A percentile compares a stretch with the other conserved stretches of the same genome.
Evolutionary conservation across 2,888 invertebrate genomes (phyloP).

Genomic region (Actias luna): DNA sequence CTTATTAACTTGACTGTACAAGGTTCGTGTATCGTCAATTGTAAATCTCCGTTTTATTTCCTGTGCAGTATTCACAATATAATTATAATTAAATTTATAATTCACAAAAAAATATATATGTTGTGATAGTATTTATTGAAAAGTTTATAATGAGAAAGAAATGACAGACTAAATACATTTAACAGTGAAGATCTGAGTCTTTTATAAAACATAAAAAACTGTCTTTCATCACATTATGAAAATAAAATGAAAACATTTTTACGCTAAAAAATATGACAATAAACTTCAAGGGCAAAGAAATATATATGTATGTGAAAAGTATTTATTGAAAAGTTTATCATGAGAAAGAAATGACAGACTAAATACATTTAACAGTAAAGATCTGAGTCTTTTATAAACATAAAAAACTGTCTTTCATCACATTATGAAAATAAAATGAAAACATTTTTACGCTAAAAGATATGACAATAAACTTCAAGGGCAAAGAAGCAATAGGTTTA

Average conservation of each 20-base stretch:
- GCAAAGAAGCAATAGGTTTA: neutral
- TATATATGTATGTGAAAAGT: too few species aligned
- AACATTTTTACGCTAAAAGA: neutral
- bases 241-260: neutral
- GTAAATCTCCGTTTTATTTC: conserved; percentile 1
- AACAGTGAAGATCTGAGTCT: neutral
- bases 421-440: neutral
- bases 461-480: neutral
- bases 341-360: too few species aligned
- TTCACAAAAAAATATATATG: neutral
- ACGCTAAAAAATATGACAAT: neutral
- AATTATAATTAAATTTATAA: neutral
- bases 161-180: too few species aligned
- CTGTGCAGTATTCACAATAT: neutral
- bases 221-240: neutral
- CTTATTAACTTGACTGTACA: conserved; percentile 44
- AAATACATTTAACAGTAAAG: too few species aligned
- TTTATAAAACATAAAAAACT: neutral
- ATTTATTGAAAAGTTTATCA: too few species aligned
- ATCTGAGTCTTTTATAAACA: neutral
- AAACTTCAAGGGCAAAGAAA: neutral
- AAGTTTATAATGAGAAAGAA: too few species aligned
- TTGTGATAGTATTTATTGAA: too few species aligned
- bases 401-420: neutral
- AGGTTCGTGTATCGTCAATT: conserved; percentile 9